Base-by-base conservation (phyloP, 2,888 invertebrate species). In the Podotricha telesiphe region DNA sequence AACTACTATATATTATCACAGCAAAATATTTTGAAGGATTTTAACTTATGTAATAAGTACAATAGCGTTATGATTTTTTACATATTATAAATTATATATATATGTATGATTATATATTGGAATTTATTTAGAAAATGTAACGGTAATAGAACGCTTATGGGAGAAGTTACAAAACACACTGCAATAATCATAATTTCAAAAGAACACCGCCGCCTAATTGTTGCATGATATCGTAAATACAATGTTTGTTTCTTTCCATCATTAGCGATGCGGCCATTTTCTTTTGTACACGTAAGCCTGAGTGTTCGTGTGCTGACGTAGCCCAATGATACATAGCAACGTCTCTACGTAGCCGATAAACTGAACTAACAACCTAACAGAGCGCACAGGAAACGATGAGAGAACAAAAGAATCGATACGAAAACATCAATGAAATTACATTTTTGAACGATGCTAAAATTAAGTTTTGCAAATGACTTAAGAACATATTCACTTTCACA, bases 391-490 rank as follows among this genome's bases (percentile, higher is more conserved):
- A 84, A 78, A 75, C 79, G 79, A 74, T 58, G 74, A 71, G 73
- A 76, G 81, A 87, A 88, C 87, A 88, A 88, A 87, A 87, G 86
- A 86, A 84, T 83, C 80, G 78, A 79, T 81, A 82, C 79, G 76
- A 83, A 83, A 87, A 84, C 84, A 85, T 83, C 77, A 78, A 78
- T 75, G 76, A 63, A 65, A 62, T 69, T 61, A 67, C 73, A 71
- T 73, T 68, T 67, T 70, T 53, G 48, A 19, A 55, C 11, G 55
- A 34, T 5, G 51, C 55, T 34, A 13, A 58, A 59, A 13, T 65
- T n/a, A 22, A 45, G 13, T 37, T 34, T 19, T 34, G 48, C 15
- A 11, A 34, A 55, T 28, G 53, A 17, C 15, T 42, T 45, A 28
- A 17, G 22, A 13, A 11, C 42, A 17, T 22, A 17, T 42, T 22